Base-by-base conservation (phyloP, 2,888 invertebrate species). In the Torymus auratus region DNA sequence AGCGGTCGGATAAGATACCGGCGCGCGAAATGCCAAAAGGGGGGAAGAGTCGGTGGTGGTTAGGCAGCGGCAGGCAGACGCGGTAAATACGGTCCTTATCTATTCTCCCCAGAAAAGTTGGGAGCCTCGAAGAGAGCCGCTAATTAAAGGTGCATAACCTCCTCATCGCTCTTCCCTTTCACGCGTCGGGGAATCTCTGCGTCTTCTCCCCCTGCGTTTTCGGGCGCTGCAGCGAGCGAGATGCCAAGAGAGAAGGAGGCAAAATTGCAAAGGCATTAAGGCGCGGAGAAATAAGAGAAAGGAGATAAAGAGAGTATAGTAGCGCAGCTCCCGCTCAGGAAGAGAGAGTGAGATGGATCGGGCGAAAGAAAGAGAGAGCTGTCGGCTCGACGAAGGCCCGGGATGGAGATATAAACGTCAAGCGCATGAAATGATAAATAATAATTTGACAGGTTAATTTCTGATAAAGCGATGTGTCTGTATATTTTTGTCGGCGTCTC, bases 21-120 rank as follows among this genome's bases (percentile, higher is more conserved):
- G 17, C 52, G 50, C 65, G 17, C 56, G 14, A 84, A 84, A 85
- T 85, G 83, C 83, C 28, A 20, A 65, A 52, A 56, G 56, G 23
- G 2, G 28, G 28, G n/a, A n/a, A 28, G 28, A 28, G 28, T 28
- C 28, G 28, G 2, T 28, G 28, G 28, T 28, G 28, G 28, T 28
- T 28, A 28, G 28, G 28, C 28, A 28, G 55, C 13, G 78, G 74
- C 71, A 53, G 80, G 76, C 84, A 85, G 86, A 85, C 82, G 86
- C 84, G 85, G 85, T 87, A 87, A 88, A 88, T 88, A 88, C 85
- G 86, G 69, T 86, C 86, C 87, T 89, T 89, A 89, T 89, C 88
- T 88, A 86, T 88, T 84, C 84, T 84, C 84, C 84, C 87, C 87
- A 52, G 67, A 67, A 67, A 67, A 67, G 67, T 67, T 52, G 20